Evolutionary conservation across 2,888 invertebrate species (phyloP).

Genomic region (Drosophila kanekoi): DNA sequence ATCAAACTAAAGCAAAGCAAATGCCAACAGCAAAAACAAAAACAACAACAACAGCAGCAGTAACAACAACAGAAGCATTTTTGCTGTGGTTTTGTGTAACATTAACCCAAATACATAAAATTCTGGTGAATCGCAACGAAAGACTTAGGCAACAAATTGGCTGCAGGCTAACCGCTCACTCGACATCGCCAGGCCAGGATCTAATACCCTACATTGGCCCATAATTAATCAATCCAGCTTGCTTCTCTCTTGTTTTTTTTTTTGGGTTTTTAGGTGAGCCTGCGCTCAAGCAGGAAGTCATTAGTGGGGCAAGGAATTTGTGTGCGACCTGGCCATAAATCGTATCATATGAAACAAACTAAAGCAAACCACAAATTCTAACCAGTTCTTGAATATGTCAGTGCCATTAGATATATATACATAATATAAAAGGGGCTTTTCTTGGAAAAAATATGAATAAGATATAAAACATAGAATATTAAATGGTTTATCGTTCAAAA

Average conservation of each 20-base stretch:
- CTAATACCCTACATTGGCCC: slow-evolving; percentile 64
- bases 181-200: slow-evolving; percentile 62
- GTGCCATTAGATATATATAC: slow-evolving; percentile 16
- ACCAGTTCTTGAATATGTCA: slow-evolving; percentile 41
- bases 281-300: slow-evolving; percentile 66
- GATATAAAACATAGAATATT: neutral
- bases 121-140: slow-evolving; percentile 59
- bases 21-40: slow-evolving; percentile 21
- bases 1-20: slow-evolving; percentile 74
- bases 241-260: slow-evolving; percentile 1
- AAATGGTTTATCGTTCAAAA: neutral
- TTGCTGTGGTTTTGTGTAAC: slow-evolving; percentile 64
- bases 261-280: slow-evolving; percentile 73
- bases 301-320: slow-evolving; percentile 55
- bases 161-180: slow-evolving; percentile 45
- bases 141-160: slow-evolving; percentile 57
- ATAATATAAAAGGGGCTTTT: neutral
- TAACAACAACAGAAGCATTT: slow-evolving; percentile 18
- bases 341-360: slow-evolving; percentile 34
- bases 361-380: slow-evolving; percentile 12
- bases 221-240: slow-evolving; percentile 65
- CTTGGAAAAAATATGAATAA: neutral
- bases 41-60: neutral
- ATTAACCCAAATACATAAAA: slow-evolving; percentile 80
- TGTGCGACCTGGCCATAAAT: slow-evolving; percentile 38